These are phyloP conservation scores for Dynastes hyllus DNA, from an alignment of 2,888 invertebrate species.

Conservation along the genomic window DNA sequence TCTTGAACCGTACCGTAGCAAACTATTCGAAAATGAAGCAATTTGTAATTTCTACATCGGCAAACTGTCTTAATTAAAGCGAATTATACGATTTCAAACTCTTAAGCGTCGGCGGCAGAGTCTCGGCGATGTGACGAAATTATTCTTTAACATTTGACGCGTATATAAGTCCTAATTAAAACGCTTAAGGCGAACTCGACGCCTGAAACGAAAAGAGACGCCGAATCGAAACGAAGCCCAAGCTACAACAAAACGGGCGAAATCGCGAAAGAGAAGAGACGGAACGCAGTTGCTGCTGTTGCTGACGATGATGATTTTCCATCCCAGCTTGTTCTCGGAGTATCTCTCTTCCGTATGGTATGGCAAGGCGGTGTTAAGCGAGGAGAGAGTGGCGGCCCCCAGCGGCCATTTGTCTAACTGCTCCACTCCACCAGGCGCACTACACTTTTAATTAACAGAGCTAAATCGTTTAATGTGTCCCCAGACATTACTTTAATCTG, in stretches of 20 bases:
- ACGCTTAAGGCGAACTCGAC: neutral
- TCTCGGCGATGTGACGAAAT: slow-evolving; percentile 31
- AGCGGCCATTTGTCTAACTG: slow-evolving; percentile 68
- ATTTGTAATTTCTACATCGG: neutral
- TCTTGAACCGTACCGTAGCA: neutral
- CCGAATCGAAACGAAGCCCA: neutral
- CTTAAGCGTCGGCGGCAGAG: neutral
- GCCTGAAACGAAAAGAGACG: neutral
- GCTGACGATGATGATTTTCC: slow-evolving; percentile 9
- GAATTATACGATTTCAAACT: slow-evolving; percentile 20
- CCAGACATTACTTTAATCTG: slow-evolving; percentile 79
- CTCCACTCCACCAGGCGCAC: slow-evolving; percentile 64
- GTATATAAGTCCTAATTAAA: slow-evolving; percentile 39
- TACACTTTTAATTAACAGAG: slow-evolving; percentile 74
- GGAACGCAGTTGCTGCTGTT: slow-evolving; percentile 1
- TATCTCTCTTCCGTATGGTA: slow-evolving; percentile 1
- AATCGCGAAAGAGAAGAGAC: slow-evolving; percentile 24
- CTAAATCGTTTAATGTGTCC: slow-evolving; percentile 76
- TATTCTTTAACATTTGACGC: slow-evolving; percentile 44
- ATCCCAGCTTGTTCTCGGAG: neutral
- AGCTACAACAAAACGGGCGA: slow-evolving; percentile 6
- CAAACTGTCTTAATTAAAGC: slow-evolving; percentile 40
- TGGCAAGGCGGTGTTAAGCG: slow-evolving; percentile 5
- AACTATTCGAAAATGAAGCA: neutral
- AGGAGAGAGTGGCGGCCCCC: slow-evolving; percentile 57